Conservation (phyloP, 2,113 vertebrate species). For the Donacobius atricapilla region DNA sequence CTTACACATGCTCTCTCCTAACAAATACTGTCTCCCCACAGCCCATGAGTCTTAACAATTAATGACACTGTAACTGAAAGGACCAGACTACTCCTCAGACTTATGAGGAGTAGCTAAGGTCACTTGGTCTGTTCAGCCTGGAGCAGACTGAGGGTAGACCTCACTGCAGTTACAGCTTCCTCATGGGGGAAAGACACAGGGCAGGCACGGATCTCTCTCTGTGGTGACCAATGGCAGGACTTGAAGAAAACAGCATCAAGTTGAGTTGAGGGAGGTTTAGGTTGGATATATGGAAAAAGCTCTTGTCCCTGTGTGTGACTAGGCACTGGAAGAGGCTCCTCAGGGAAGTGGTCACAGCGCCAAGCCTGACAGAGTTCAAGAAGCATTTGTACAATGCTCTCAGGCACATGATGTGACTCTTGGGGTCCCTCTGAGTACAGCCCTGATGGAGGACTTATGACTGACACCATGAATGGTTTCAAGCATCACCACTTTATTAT, state of each 20-base stretch:
- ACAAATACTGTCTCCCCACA: neutral
- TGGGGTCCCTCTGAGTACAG: neutral
- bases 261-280: neutral
- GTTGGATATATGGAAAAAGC: neutral
- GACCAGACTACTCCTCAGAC: neutral
- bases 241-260: neutral
- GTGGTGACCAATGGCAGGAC: accelerated
- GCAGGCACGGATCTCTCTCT: neutral
- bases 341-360: neutral
- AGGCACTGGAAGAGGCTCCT: too few species aligned
- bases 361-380: neutral
- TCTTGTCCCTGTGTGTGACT: accelerated
- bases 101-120: accelerated
- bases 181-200: accelerated
- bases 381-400: accelerated
- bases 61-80: neutral
- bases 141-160: neutral
- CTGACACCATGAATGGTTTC: neutral
- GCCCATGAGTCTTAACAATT: neutral
- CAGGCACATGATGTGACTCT: neutral
- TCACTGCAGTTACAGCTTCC: neutral
- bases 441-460: neutral
- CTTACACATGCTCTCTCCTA: neutral
- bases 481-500: too few species aligned
- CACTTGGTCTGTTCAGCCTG: neutral